Base-by-base conservation (phyloP, 2,113 vertebrate genomes). In the Labeo catla region DNA sequence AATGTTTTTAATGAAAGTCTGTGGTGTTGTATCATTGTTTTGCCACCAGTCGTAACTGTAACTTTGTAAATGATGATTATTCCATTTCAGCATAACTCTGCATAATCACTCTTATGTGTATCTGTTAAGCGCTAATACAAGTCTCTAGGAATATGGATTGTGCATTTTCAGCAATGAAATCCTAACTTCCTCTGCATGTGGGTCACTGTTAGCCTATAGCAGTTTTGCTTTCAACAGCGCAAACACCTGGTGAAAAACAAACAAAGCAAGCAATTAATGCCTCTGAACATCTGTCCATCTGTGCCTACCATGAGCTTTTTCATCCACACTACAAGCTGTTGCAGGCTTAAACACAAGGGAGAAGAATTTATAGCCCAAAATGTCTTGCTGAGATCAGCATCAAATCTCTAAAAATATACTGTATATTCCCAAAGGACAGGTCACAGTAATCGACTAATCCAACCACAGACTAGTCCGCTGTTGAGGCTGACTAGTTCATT, bases 181-280 rank as follows among this genome's bases (percentile, higher is more conserved):
- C 49, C 23, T 34, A 52, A 54, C 47, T 84, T 70, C 16, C 59
- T 77, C 61, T 65, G 85, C 89, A 94, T 93, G 87, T 92, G 89
- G 93, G 92, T 90, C 92, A 92, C 83, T 15, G 76, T 74, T 82
- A 49, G 86, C 90, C 81, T 83, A 86, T 86, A 90, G 90, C 90
- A 91, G 76, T 74, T 83, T 78, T 85, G 88, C 86, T 86, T 89
- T 65, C 19, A 87, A 89, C 85, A 83, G 76, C 91, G 90, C 86
- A 88, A 87, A 88, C 91, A 91, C 89, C 92, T 92, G 89, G 85
- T 85, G 81, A 79, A 84, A 83, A 88, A 87, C 85, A 89, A 93
- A 94, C 89, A 93, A 93, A 91, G 86, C 45, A 73, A 61, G 91
- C 89, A 91, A 91, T 95, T 93, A 92, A 88, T 91, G 91, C 84